Conservation (phyloP, 1,140 invertebrate genomes). For the Tetramorium alpestre region DNA sequence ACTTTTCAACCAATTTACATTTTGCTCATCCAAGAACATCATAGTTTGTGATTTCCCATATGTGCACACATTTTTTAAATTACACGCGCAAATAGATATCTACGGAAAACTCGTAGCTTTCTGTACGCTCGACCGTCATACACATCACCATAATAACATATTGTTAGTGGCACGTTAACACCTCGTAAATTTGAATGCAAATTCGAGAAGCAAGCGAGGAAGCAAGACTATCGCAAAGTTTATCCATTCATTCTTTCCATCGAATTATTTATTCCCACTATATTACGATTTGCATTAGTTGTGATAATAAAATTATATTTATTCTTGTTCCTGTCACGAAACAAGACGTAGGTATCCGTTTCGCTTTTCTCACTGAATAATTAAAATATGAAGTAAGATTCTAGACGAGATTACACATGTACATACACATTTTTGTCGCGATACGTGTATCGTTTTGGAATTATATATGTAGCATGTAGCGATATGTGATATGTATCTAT, state of each 20-base stretch:
- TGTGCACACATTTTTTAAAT: not conserved
- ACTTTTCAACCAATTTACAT: not conserved
- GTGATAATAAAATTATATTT: slow-evolving; percentile 20
- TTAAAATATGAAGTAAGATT: not conserved
- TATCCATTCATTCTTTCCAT: not conserved
- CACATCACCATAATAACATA: slow-evolving; percentile 39
- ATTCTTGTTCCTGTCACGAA: not conserved
- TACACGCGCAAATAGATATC: not conserved
- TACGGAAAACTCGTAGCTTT: not conserved
- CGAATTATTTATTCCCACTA: not conserved
- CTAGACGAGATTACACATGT: not conserved
- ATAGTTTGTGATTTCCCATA: not conserved
- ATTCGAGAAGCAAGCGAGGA: slow-evolving; percentile 9
- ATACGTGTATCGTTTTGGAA: not conserved
- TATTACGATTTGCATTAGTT: not conserved
- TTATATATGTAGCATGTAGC: not conserved
- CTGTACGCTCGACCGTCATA: not conserved
- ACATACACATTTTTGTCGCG: not conserved
- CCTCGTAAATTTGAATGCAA: slow-evolving; percentile 44
- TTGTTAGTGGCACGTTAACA: slow-evolving; percentile 58
- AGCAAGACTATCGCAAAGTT: not conserved
- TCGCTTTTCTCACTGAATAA: not conserved
- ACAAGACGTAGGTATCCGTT: not conserved
- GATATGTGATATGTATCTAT: not conserved
- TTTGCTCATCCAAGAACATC: not conserved